phyloP scores from a whole-genome alignment of 2,888 invertebrate genomes.

The Trachelus troglodyta region DNA sequence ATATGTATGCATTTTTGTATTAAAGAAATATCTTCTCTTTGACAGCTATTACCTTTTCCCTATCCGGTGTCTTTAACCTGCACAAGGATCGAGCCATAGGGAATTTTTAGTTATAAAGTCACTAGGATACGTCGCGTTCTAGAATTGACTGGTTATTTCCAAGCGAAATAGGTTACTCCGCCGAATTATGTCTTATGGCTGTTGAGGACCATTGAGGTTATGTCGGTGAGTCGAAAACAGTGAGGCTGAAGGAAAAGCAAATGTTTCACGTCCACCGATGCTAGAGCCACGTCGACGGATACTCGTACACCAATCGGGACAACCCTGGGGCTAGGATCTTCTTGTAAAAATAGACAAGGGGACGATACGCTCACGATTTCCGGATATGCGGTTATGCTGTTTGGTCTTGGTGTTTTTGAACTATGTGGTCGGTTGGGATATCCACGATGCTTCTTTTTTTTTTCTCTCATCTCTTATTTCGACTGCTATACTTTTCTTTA shows the following conservation, averaged over 20 bases:
- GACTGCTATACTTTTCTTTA: not conserved
- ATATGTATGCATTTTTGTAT: not conserved
- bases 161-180: not conserved
- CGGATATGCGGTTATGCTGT: slow-evolving; percentile 43
- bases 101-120: not conserved
- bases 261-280: slow-evolving; percentile 19
- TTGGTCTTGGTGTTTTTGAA: slow-evolving; percentile 19
- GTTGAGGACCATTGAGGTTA: not conserved
- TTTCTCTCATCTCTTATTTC: not conserved
- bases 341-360: slow-evolving; percentile 51
- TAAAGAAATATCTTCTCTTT: not conserved
- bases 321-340: slow-evolving; percentile 10
- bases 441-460: not conserved
- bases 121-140: not conserved
- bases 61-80: not conserved
- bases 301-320: not conserved
- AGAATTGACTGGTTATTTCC: not conserved
- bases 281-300: slow-evolving; percentile 15
- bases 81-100: not conserved
- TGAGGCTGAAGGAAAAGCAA: not conserved
- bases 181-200: not conserved
- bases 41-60: not conserved
- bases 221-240: not conserved
- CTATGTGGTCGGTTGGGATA: slow-evolving; percentile 1
- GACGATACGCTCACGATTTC: slow-evolving; percentile 44